phyloP scores from a whole-genome alignment of 2,888 invertebrate species.

The Parascotia fuliginaria region DNA sequence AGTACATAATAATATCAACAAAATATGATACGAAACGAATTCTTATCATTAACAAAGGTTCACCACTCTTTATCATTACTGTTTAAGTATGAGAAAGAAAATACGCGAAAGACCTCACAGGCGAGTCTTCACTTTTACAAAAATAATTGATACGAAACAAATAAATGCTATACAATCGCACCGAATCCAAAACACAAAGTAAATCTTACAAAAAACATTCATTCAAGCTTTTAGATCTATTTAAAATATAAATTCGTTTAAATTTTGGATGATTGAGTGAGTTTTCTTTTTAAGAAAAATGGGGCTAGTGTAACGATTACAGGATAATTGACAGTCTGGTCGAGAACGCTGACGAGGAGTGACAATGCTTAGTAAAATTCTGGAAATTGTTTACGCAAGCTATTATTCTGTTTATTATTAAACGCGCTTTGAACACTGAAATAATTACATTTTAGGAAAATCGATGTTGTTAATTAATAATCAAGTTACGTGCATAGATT shows the following conservation, averaged over 20 bases:
- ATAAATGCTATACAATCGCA: not conserved
- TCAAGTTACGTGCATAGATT: not conserved
- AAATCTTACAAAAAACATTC: conserved; percentile 1
- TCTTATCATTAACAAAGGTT: too few species aligned
- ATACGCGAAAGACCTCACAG: too few species aligned
- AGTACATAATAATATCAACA: too few species aligned
- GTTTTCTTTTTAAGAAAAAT: conserved; percentile 10
- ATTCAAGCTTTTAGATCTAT: conserved; percentile 2
- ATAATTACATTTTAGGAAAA: not conserved
- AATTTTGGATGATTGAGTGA: conserved; percentile 10
- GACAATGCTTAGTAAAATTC: conserved; percentile 16
- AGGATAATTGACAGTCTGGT: conserved; percentile 18
- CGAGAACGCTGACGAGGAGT: conserved; percentile 2
- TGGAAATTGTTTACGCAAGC: conserved; percentile 12
- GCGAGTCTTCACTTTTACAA: too few species aligned
- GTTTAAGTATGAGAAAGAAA: too few species aligned
- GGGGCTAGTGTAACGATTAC: conserved; percentile 5
- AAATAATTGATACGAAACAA: too few species aligned
- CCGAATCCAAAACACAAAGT: not conserved
- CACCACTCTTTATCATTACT: too few species aligned
- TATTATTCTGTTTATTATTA: conserved; percentile 9
- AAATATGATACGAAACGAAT: too few species aligned
- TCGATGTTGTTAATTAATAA: not conserved
- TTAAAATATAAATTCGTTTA: conserved; percentile 11
- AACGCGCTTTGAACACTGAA: not conserved